These are phyloP conservation scores for Leptinotarsa juncta DNA, from an alignment of 2,888 invertebrate genomes.

Conservation along the genomic window DNA sequence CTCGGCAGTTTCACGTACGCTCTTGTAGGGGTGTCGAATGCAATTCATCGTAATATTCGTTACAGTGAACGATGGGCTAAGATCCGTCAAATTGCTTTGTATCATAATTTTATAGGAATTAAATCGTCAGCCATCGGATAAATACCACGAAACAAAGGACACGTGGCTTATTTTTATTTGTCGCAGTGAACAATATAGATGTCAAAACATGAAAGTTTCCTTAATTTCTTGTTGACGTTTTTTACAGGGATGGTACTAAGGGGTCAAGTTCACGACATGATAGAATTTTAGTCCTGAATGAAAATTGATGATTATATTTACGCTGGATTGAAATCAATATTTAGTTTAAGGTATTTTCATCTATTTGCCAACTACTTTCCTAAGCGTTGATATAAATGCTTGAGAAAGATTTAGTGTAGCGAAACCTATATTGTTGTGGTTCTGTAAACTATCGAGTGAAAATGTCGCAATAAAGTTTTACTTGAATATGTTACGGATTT, in stretches of 20 bases:
- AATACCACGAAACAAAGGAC: conserved; percentile 52
- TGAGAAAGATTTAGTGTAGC: no score
- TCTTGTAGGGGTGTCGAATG: conserved; percentile 23
- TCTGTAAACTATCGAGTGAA: no score
- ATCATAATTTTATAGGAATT: conserved; percentile 55
- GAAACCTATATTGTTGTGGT: no score
- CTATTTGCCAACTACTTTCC: no score
- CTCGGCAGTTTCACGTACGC: conserved; percentile 25
- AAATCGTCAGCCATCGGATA: conserved; percentile 51
- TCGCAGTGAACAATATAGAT: conserved; percentile 32
- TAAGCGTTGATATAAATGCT: no score
- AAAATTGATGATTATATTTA: no score
- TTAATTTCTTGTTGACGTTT: not conserved
- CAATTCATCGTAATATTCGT: conserved; percentile 21
- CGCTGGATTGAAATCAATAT: no score
- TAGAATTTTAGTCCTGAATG: no score
- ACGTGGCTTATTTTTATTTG: conserved; percentile 51
- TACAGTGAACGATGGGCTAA: conserved; percentile 43
- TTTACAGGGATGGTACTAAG: not conserved
- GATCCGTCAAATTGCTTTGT: conserved; percentile 58
- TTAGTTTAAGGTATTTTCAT: no score
- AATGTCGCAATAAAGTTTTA: no score
- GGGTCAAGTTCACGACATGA: not conserved
- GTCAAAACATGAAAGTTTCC: conserved; percentile 29
- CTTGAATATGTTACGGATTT: no score